phyloP scores from a whole-genome alignment of 2,888 invertebrate species.

The Crocallis elinguaria region DNA sequence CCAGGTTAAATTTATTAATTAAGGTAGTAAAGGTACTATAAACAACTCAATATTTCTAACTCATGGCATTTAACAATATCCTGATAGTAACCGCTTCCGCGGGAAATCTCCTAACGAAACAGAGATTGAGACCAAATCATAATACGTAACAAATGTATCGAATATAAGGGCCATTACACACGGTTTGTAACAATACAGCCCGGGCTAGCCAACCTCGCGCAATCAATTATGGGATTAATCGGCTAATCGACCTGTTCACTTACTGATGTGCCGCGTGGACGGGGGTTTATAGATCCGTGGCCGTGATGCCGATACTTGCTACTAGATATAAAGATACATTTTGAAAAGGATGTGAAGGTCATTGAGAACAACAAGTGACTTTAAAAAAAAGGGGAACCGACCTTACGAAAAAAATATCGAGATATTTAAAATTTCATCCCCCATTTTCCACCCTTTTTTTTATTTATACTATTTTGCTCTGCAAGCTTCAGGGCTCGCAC shows the following conservation, averaged over 20 bases:
- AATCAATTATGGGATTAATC: slow-evolving; percentile 47
- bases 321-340: slow-evolving; percentile 7
- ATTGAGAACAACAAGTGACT: no score
- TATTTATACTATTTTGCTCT: no score
- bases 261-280: slow-evolving; percentile 28
- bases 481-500: no score
- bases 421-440: no score
- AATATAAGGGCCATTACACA: slow-evolving; percentile 48
- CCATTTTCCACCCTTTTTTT: no score
- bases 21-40: no score
- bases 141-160: slow-evolving; percentile 38
- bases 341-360: background rate
- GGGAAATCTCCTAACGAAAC: slow-evolving; percentile 17
- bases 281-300: slow-evolving; percentile 23
- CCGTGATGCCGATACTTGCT: slow-evolving; percentile 5
- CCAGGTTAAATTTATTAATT: no score
- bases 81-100: background rate
- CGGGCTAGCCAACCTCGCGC: slow-evolving; percentile 40
- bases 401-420: no score
- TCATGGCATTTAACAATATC: background rate
- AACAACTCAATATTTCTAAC: background rate
- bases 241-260: slow-evolving; percentile 48
- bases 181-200: slow-evolving; percentile 50
- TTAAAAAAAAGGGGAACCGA: no score
- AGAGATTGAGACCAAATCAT: slow-evolving; percentile 22